Percentiles rank a stretch among this genome's conserved stretches.
phyloP scores from a whole-genome alignment of 1,140 invertebrate species.

The Portunus trituberculatus region DNA sequence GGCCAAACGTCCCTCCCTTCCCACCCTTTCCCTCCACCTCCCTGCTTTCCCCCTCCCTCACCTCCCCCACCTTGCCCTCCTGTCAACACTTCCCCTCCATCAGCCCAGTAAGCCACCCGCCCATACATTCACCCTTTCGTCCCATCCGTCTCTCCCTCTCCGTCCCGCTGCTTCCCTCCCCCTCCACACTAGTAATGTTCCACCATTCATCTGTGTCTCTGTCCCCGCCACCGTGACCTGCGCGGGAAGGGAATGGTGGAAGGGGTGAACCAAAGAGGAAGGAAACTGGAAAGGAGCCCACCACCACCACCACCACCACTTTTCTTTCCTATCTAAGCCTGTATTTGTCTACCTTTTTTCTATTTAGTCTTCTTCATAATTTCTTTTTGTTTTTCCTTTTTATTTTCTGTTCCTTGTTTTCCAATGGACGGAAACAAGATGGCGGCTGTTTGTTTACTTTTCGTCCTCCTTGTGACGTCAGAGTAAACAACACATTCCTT shows the following conservation, averaged over 20 bases:
- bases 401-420: neutral
- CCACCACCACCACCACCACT: neutral
- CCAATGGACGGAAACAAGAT: neutral
- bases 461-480: neutral
- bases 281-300: neutral
- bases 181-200: neutral
- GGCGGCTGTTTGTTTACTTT: constrained; percentile 10
- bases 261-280: neutral
- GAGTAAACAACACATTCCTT: neutral
- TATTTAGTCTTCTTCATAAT: neutral
- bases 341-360: too few relatives aligned
- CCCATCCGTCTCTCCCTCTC: neutral
- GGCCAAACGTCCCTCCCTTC: neutral
- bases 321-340: too few relatives aligned
- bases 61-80: neutral
- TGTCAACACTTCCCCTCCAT: neutral
- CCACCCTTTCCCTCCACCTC: neutral
- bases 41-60: neutral
- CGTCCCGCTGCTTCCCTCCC: neutral
- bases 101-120: neutral
- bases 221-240: constrained; percentile 10
- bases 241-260: neutral
- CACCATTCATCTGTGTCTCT: neutral
- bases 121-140: neutral
- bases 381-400: neutral